Conservation (phyloP, 2,888 invertebrate species). For the Cactoblastis cactorum region DNA sequence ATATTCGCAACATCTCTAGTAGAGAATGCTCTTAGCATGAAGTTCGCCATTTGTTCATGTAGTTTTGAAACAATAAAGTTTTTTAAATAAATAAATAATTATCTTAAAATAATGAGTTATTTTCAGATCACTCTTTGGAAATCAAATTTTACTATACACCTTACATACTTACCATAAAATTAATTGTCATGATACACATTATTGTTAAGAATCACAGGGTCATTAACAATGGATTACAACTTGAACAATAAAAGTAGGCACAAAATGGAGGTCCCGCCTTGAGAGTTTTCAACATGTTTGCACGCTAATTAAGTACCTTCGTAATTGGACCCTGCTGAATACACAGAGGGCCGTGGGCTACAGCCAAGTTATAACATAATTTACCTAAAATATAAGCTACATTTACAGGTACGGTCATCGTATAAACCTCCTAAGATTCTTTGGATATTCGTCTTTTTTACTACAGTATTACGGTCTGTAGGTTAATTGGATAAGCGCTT, state of each 20-base stretch:
- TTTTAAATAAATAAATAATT: too few species aligned
- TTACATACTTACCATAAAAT: background rate
- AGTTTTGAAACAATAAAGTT: too few species aligned
- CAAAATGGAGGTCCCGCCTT: background rate
- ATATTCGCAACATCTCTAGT: too few species aligned
- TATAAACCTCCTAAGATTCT: too few species aligned
- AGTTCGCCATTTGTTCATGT: too few species aligned
- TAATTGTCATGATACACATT: background rate
- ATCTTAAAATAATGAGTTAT: too few species aligned
- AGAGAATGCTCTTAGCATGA: too few species aligned
- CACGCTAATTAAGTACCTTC: slow-evolving; percentile 5
- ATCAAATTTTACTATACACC: too few species aligned
- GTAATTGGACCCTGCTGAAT: slow-evolving; percentile 8
- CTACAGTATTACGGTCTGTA: too few species aligned
- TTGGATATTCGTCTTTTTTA: too few species aligned
- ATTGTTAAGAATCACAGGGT: background rate
- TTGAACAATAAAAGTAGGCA: slow-evolving; percentile 2
- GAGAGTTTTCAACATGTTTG: slow-evolving; percentile 10
- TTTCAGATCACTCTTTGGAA: too few species aligned
- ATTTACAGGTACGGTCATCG: background rate
- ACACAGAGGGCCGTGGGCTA: background rate
- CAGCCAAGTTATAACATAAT: slow-evolving; percentile 6
- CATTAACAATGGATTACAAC: background rate
- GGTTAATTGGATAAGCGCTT: too few species aligned
- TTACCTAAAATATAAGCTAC: background rate